Percentiles rank a stretch among this genome's conserved stretches.
Evolutionary conservation across 2,888 invertebrate genomes (phyloP).

Genomic region (Microchrysa polita): DNA sequence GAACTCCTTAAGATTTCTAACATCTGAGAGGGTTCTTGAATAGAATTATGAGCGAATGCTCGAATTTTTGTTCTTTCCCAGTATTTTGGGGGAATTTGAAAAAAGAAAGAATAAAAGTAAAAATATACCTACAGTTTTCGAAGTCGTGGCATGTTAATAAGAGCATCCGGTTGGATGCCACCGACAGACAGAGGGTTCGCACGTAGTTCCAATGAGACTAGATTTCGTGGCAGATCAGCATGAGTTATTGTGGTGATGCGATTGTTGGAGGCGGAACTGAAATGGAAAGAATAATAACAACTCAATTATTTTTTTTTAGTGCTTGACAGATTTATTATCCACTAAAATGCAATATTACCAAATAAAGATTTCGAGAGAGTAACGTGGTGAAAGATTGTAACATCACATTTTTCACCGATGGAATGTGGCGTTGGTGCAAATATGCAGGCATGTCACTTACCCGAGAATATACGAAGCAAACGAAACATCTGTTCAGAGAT

Average conservation of each 20-base stretch:
- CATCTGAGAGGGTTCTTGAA: conserved; percentile 84
- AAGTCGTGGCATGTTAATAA: conserved; percentile 79
- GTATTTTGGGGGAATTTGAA: not conserved
- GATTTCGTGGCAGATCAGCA: conserved; percentile 74
- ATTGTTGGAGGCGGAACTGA: conserved; percentile 85
- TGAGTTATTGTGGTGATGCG: conserved; percentile 79
- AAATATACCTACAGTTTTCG: conserved; percentile 77
- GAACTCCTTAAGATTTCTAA: conserved; percentile 79
- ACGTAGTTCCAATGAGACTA: conserved; percentile 81
- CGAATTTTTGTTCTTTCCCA: conserved; percentile 55
- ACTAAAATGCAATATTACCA: too few relatives aligned
- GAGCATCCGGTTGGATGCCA: conserved; percentile 73
- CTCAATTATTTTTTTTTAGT: too few relatives aligned
- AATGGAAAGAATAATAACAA: conserved; percentile 42
- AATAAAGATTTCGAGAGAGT: too few relatives aligned
- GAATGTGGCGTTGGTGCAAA: too few relatives aligned
- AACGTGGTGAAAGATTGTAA: too few relatives aligned
- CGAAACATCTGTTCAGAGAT: too few relatives aligned
- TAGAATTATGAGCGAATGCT: conserved; percentile 55
- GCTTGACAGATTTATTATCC: too few relatives aligned
- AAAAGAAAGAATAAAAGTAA: not conserved
- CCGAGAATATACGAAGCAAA: too few relatives aligned
- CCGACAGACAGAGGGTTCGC: conserved; percentile 79
- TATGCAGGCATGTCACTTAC: too few relatives aligned
- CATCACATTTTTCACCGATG: too few relatives aligned